A percentile compares a stretch with the other conserved stretches of the same genome.
These are phyloP conservation scores for Lasioglossum morio DNA, from an alignment of 2,888 invertebrate species.

Conservation along the genomic window DNA sequence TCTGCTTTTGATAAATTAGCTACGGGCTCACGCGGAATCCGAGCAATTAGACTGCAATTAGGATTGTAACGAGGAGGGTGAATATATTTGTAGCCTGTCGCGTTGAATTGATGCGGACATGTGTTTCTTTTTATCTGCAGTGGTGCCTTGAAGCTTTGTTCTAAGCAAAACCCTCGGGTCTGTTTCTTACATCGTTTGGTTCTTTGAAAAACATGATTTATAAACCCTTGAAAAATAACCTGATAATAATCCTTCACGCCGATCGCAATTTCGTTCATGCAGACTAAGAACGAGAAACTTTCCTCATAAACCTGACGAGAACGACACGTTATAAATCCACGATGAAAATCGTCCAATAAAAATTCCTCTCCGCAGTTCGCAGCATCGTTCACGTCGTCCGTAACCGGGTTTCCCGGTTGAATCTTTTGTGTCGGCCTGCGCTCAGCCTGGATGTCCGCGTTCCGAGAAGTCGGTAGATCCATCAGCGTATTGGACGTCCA, in stretches of 20 bases:
- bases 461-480: constrained; percentile 2
- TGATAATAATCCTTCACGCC: background rate
- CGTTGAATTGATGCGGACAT: background rate
- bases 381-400: background rate
- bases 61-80: background rate
- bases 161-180: too few relatives aligned
- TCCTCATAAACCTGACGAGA: too few relatives aligned
- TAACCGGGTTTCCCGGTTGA: background rate
- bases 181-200: too few relatives aligned
- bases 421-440: background rate
- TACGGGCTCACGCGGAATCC: background rate
- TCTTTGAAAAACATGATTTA: background rate
- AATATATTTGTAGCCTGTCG: background rate
- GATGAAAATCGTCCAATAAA: background rate
- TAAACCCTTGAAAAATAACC: background rate
- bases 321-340: background rate
- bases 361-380: background rate
- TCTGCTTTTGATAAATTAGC: background rate
- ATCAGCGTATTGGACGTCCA: background rate
- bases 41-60: background rate
- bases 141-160: background rate
- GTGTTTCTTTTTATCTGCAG: background rate
- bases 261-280: background rate
- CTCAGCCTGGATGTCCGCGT: background rate
- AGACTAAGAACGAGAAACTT: background rate